Evolutionary conservation across 2,888 invertebrate genomes (phyloP), one percentile per base, ranked within the genome.

Genomic region (Cheilosia grossa): DNA sequence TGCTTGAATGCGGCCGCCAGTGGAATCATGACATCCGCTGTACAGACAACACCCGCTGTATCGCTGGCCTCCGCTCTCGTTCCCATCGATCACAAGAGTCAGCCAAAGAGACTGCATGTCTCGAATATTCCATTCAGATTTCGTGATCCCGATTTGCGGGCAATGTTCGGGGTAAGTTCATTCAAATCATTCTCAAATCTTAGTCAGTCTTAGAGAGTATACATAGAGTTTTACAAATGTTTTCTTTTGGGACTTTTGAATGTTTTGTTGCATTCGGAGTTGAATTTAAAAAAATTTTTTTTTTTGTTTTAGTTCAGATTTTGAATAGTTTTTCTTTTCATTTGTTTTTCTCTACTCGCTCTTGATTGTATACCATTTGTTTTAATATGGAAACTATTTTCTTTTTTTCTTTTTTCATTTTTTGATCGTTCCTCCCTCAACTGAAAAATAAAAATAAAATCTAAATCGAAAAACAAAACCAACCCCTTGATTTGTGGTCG

Each of bases 101-200:
- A 97, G 92, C 98, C 97, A 89, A 99, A 99, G 93, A 94, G 99
- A 91, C 95, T 99, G 89, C 99, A 99, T 93, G 99, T 99, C 91
- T 99, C 98, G 91, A 99, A 99, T 94, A 99, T 99, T 94, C 99
- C 99, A 90, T 99, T 99, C 94, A 95, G 99, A 92, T 99, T 99
- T 94, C 95, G 99, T 93, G 99, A 99, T 94, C 98, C 98, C 87
- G 99, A 99, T 93, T 95, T 99, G 88, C 95, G 98, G 93, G 97
- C 98, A 90, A 98, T 99, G 96, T 98, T 99, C 93, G 98, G 98
- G 94, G 99, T 99, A 94, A 95, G 98, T 95, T 90, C 33, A 37
- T 9, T 3, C 66, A 40, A 27, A 13, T 24, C 17, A 24, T 27
- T 13, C 40, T 1, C 19, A 4, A 54, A 56, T 58, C 15, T 37